Conservation (phyloP, 2,888 invertebrate genomes). For the Melanotus villosus region DNA sequence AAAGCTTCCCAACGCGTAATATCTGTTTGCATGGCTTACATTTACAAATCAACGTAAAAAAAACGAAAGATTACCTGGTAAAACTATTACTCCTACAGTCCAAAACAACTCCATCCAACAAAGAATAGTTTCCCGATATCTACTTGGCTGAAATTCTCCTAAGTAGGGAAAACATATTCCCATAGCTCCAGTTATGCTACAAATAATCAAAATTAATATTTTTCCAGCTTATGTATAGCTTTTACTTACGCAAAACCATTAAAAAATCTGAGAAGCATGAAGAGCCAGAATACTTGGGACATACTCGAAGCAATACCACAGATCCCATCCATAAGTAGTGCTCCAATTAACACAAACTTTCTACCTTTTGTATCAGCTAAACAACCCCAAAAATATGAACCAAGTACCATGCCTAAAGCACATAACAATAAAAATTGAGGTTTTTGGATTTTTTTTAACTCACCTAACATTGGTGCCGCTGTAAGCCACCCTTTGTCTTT, state of each 20-base stretch:
- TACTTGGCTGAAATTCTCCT: constrained; percentile 86
- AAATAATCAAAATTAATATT: constrained; percentile 46
- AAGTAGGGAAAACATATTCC: constrained; percentile 87
- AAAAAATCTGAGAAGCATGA: constrained; percentile 81
- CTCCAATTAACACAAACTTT: constrained; percentile 80
- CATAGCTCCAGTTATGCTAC: constrained; percentile 85
- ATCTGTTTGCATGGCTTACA: too few relatives aligned
- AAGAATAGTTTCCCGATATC: constrained; percentile 84
- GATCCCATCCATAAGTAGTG: constrained; percentile 81
- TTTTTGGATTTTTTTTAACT: constrained; percentile 53
- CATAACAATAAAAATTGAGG: not conserved
- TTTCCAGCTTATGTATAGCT: not conserved
- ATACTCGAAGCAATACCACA: constrained; percentile 82
- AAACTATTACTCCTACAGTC: constrained; percentile 82
- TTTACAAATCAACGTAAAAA: too few relatives aligned
- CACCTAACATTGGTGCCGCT: constrained; percentile 84
- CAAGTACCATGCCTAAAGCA: constrained; percentile 82
- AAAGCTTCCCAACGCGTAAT: too few relatives aligned
- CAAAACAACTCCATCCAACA: constrained; percentile 92
- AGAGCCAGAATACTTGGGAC: constrained; percentile 80
- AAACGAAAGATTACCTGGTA: constrained; percentile 80
- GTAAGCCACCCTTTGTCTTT: constrained; percentile 84
- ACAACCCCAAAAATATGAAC: constrained; percentile 89
- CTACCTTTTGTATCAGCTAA: constrained; percentile 88
- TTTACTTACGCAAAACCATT: constrained; percentile 85